phyloP scores from a whole-genome alignment of 1,140 invertebrate species.

The Bombus waltoni region DNA sequence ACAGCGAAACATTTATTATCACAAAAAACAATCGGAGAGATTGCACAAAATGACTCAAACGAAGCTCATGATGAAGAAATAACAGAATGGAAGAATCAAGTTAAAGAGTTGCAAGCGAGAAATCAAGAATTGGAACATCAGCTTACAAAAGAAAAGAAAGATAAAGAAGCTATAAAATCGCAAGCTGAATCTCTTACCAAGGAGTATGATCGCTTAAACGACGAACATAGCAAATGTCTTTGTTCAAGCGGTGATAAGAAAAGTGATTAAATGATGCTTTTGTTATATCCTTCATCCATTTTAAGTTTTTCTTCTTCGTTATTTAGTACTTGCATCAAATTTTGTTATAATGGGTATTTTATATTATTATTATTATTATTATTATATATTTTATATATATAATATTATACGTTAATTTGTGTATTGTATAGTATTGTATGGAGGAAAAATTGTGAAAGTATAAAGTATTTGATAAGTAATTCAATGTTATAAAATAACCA shows the following conservation, averaged over 20 bases:
- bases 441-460: too few relatives aligned
- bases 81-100: slow-evolving; percentile 77
- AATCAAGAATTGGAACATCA: slow-evolving; percentile 86
- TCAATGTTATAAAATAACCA: too few relatives aligned
- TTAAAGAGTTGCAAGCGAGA: slow-evolving; percentile 85
- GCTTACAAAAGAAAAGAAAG: slow-evolving; percentile 89
- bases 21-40: slow-evolving; percentile 84
- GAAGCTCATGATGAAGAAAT: slow-evolving; percentile 87
- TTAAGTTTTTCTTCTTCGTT: neutral
- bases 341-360: too few relatives aligned
- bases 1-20: slow-evolving; percentile 89
- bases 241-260: slow-evolving; percentile 87
- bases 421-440: too few relatives aligned
- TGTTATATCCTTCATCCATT: neutral
- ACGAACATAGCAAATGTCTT: slow-evolving; percentile 91
- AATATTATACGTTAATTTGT: too few relatives aligned
- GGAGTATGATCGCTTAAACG: slow-evolving; percentile 95
- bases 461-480: too few relatives aligned
- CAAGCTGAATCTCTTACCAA: slow-evolving; percentile 93
- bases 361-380: too few relatives aligned
- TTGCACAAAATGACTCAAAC: slow-evolving; percentile 84
- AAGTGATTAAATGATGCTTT: slow-evolving; percentile 84
- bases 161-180: slow-evolving; percentile 92
- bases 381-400: too few relatives aligned
- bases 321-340: neutral